Percentiles rank a stretch among this genome's conserved stretches.
These are phyloP conservation scores for Rhinoraja longicauda DNA, from an alignment of 2,797 vertebrate genomes.

Conservation along the genomic window DNA sequence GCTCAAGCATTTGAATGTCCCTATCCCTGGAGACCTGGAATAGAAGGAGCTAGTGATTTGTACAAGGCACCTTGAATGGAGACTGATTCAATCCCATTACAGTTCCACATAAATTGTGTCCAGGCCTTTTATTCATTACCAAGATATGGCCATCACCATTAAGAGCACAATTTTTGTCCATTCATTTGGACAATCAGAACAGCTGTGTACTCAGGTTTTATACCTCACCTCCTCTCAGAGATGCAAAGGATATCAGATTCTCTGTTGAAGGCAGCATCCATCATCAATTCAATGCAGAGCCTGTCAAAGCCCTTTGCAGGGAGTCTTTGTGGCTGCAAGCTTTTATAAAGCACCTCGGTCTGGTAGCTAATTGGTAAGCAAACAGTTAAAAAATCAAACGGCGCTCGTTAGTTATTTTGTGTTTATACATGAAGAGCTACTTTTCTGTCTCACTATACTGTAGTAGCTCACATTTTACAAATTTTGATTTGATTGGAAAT, in stretches of 20 bases:
- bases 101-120: not conserved
- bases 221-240: not conserved
- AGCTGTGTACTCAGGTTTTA: too few relatives aligned
- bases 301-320: too few relatives aligned
- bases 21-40: not conserved
- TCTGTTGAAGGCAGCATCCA: not conserved
- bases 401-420: not conserved
- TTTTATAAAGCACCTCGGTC: too few relatives aligned
- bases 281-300: too few relatives aligned
- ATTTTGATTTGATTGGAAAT: not conserved
- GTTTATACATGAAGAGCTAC: not conserved
- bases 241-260: too few relatives aligned
- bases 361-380: not conserved
- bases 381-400: not conserved
- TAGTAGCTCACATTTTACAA: not conserved
- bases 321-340: too few relatives aligned
- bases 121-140: too few relatives aligned
- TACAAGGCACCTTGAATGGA: not conserved
- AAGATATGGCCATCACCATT: too few relatives aligned
- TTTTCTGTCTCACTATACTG: not conserved
- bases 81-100: not conserved
- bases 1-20: not conserved
- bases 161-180: too few relatives aligned
- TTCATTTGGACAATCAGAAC: not conserved
- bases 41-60: not conserved